Conservation (phyloP, 2,797 vertebrate species). For the Sitta carolinensis region DNA sequence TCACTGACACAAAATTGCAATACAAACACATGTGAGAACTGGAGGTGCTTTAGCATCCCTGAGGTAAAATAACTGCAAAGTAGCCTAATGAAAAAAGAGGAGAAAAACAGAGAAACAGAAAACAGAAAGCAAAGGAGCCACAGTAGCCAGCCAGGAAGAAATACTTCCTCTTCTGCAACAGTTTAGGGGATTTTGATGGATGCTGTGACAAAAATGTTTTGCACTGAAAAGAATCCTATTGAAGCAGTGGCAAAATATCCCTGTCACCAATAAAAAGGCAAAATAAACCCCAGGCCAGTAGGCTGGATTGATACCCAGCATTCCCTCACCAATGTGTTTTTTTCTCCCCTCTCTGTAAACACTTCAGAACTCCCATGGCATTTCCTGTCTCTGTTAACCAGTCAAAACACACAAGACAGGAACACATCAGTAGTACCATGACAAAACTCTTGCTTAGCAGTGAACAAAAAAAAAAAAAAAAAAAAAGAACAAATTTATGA, state of each 20-base stretch:
- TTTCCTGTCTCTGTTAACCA: neutral
- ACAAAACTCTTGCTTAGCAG: neutral
- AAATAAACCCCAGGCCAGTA: neutral
- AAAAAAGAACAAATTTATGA: neutral
- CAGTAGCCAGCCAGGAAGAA: neutral
- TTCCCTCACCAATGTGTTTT: accelerated
- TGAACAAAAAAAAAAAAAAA: neutral
- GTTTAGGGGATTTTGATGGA: neutral
- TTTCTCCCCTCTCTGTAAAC: neutral
- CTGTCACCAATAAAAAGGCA: neutral
- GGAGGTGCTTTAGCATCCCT: neutral
- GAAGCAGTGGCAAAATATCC: neutral
- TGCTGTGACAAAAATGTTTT: neutral
- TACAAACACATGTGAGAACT: neutral
- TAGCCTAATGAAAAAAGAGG: neutral
- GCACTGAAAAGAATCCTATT: neutral
- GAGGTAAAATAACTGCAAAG: neutral
- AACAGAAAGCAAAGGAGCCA: neutral
- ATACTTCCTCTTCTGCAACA: neutral
- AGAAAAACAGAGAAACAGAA: too few relatives aligned
- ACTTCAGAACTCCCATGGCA: accelerated
- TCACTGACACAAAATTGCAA: neutral
- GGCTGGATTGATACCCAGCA: neutral
- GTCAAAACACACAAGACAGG: neutral
- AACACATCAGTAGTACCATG: neutral